A percentile compares a stretch with the other conserved stretches of the same genome.
Conservation (phyloP, 2,113 vertebrate genomes). For the Oryzias javanicus region DNA sequence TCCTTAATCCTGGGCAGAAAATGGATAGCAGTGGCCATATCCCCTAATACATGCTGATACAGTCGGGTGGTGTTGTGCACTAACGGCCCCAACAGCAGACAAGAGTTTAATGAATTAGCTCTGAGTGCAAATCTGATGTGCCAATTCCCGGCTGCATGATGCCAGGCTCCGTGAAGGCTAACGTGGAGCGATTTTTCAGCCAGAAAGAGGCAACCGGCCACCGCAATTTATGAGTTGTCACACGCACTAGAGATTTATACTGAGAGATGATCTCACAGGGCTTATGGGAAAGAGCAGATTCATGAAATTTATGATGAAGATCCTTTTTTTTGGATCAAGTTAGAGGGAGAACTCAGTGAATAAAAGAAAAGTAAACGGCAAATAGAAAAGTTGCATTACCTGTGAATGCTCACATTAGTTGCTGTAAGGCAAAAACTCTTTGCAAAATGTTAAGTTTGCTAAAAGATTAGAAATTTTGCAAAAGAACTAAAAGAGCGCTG, state of each 20-base stretch:
- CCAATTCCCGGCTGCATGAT: constrained; percentile 28
- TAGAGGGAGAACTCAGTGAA: no score
- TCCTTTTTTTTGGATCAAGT: no score
- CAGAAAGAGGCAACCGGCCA: constrained; percentile 20
- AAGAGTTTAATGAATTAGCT: constrained; percentile 49
- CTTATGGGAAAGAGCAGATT: constrained; percentile 18
- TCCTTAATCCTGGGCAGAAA: constrained; percentile 16
- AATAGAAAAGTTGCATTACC: no score
- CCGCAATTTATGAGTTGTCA: constrained; percentile 50
- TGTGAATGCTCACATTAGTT: no score
- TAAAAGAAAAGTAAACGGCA: neutral
- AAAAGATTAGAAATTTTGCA: no score
- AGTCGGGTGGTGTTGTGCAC: constrained; percentile 40
- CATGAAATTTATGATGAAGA: constrained; percentile 4
- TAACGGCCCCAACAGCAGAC: constrained; percentile 17
- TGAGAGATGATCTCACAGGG: constrained; percentile 36
- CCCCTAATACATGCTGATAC: constrained; percentile 26
- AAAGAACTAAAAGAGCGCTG: no score
- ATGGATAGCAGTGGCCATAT: constrained; percentile 11
- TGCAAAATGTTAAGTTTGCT: no score
- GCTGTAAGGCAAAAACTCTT: no score
- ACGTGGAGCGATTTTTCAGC: constrained; percentile 25
- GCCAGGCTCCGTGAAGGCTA: constrained; percentile 22
- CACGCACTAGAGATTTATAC: constrained; percentile 25
- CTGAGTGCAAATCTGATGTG: constrained; percentile 35